Evolutionary conservation across 2,888 invertebrate genomes (phyloP).

Genomic region (Megalurothrips usitatus): DNA sequence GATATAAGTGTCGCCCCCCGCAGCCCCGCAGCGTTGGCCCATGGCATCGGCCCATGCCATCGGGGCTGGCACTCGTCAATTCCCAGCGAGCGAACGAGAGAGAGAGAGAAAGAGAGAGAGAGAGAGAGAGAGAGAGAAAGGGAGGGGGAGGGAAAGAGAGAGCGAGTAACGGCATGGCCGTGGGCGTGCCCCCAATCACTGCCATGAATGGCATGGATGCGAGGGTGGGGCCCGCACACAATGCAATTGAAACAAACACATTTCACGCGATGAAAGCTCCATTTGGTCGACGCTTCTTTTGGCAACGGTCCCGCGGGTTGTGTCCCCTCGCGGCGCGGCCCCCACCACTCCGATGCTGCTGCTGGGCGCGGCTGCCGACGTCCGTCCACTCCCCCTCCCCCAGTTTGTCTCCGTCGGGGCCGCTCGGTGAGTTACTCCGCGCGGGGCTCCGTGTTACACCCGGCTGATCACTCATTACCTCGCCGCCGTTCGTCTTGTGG

Average conservation of each 20-base stretch:
- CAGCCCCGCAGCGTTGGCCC: too few species aligned
- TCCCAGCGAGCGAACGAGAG: not conserved
- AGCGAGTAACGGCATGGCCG: not conserved
- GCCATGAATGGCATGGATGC: not conserved
- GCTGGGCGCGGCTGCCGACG: not conserved
- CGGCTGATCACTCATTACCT: too few species aligned
- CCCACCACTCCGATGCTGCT: not conserved
- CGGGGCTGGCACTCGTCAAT: too few species aligned
- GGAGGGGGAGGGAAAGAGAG: not conserved
- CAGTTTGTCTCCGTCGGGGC: too few species aligned
- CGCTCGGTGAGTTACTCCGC: too few species aligned
- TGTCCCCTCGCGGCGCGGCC: not conserved
- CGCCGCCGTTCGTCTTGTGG: too few species aligned
- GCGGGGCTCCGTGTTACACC: too few species aligned
- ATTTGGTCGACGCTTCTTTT: conserved; percentile 2
- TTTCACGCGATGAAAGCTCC: conserved; percentile 26
- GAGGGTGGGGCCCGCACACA: not conserved
- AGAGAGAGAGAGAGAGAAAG: not conserved
- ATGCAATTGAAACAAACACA: conserved; percentile 25
- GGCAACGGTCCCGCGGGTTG: conserved; percentile 10
- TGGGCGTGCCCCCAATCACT: not conserved
- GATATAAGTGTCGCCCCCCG: too few species aligned
- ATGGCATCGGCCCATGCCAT: too few species aligned
- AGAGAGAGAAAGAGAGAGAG: not conserved
- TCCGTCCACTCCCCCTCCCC: not conserved